Base-by-base conservation (phyloP, 2,797 vertebrate genomes). In the Tarsius wallacei region DNA sequence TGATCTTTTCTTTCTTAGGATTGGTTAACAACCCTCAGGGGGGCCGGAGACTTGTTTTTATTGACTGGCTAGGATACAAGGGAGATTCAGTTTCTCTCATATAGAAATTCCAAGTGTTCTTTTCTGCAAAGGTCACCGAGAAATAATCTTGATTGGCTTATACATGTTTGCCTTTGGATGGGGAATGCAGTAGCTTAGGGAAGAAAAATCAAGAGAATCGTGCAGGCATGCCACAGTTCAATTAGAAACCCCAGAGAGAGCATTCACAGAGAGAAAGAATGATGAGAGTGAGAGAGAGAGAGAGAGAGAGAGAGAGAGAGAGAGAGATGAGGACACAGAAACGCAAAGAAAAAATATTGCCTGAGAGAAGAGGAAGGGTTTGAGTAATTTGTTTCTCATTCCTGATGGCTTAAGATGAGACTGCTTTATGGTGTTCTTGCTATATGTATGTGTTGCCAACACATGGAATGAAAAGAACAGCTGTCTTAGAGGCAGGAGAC, bases 61-160 rank as follows among this genome's bases (percentile, higher is more conserved):
- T 96, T 96, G 91, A 97, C 94, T 94, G 71, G 78, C 80, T 95
- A 89, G 86, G 78, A 33, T 86, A 94, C 91, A 64, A 93, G 73
- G 78, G 78, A 97, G 87, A 80, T 93, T 84, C 87, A 87, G 66
- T 89, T 78, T 57, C 61, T 89, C 76, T 64, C 86, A 22, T 24
- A 74, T 9, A 3, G 84, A 97, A 95, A 96, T 96, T 96, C 88
- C 47, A 24, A 33, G 76, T 90, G 84, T 96, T 95, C 71, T 97
- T 97, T 96, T 87, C 87, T 70, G 76, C 82, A 97, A 85, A 97
- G 94, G 91, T 97, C 96, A 93, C 89, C 33, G 96, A 93, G 94
- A 90, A 87, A 91, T 80, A 90, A 74, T 82, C 89, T 91, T 91
- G 82, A 93, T 89, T 86, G 93, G 68, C 63, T 95, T 74, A 59